Evolutionary conservation across 2,113 vertebrate species (phyloP).

Genomic region (Anhinga rufa): DNA sequence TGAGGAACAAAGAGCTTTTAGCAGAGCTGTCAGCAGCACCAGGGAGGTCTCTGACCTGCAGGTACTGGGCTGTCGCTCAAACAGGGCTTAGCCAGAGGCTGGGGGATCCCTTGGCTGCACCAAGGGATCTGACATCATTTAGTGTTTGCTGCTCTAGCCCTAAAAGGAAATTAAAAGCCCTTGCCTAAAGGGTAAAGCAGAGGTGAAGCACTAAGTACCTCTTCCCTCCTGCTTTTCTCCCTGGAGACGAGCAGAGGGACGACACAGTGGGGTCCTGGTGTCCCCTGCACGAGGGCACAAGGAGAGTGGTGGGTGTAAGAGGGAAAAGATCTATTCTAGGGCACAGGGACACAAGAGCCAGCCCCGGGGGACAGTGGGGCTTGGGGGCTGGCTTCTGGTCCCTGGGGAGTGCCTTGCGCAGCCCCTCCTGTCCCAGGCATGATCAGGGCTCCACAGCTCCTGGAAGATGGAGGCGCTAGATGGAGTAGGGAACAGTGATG

Average conservation of each 20-base stretch:
- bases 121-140: background rate
- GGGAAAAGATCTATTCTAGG: background rate
- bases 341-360: background rate
- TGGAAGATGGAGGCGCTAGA: fast-evolving
- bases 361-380: background rate
- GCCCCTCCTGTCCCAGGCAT: fast-evolving
- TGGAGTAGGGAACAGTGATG: background rate
- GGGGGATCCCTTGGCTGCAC: background rate
- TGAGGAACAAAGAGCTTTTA: conserved; percentile 52
- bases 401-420: background rate
- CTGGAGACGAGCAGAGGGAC: background rate
- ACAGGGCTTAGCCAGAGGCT: background rate
- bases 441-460: background rate
- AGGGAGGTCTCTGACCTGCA: conserved; percentile 31
- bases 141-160: background rate
- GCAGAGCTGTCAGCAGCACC: conserved; percentile 47
- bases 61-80: conserved; percentile 19
- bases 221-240: background rate
- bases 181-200: background rate
- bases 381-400: background rate
- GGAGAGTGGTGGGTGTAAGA: background rate
- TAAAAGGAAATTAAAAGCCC: conserved; percentile 41
- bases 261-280: background rate
- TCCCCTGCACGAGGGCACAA: background rate
- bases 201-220: background rate